phyloP scores from a whole-genome alignment of 2,113 vertebrate genomes.

The Steatornis caripensis region DNA sequence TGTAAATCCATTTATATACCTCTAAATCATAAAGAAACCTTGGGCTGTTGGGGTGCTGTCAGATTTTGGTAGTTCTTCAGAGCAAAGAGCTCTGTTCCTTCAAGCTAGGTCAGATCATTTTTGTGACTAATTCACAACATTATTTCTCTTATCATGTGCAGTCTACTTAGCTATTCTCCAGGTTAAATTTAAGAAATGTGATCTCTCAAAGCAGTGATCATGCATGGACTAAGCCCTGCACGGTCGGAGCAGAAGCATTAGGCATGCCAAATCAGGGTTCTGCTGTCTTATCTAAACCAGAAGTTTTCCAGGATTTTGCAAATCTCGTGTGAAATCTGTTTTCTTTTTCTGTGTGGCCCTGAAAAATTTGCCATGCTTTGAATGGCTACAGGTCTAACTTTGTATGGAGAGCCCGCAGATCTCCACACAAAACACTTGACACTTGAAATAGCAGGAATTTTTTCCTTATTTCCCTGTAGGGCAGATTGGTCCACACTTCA shows the following conservation, averaged over 20 bases:
- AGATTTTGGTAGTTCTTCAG: neutral
- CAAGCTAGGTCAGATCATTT: neutral
- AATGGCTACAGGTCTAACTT: neutral
- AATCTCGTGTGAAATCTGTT: neutral
- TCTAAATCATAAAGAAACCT: neutral
- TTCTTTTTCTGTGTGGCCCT: neutral
- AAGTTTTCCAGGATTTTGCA: neutral
- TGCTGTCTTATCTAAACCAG: neutral
- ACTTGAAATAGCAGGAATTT: neutral
- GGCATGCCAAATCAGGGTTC: neutral
- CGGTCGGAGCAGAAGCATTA: neutral
- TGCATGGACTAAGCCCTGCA: neutral
- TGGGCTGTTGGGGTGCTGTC: neutral
- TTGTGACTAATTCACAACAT: neutral
- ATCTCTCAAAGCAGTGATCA: neutral
- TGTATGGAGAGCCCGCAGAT: neutral
- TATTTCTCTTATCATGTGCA: neutral
- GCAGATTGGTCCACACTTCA: neutral
- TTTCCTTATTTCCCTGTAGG: neutral
- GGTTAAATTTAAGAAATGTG: neutral
- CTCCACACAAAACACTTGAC: neutral
- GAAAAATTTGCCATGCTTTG: neutral
- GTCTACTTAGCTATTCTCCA: neutral
- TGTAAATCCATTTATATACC: neutral
- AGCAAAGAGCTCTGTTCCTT: neutral